Percentiles rank a stretch among this genome's conserved stretches.
Conservation (phyloP, 2,113 vertebrate genomes). For the Mesitornis unicolor region DNA sequence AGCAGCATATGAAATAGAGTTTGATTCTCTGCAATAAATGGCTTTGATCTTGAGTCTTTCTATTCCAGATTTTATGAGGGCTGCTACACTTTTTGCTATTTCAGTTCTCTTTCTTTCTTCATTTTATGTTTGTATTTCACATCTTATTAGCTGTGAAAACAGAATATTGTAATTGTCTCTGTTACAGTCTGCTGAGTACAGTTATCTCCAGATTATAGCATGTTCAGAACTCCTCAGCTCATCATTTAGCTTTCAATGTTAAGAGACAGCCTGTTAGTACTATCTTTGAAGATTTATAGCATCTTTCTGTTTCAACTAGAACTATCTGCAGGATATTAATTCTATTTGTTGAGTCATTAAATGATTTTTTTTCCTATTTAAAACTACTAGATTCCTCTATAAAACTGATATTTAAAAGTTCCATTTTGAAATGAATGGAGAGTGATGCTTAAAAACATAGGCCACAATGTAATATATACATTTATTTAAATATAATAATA, state of each 20-base stretch:
- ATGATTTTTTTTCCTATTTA: background rate
- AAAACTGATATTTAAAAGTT: background rate
- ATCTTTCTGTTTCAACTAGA: slow-evolving; percentile 5
- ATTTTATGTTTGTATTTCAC: background rate
- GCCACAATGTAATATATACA: background rate
- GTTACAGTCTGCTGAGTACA: background rate
- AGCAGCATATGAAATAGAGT: background rate
- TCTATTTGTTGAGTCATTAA: slow-evolving; percentile 10
- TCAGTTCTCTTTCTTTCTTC: background rate
- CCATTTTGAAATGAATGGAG: background rate
- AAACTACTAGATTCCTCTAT: background rate
- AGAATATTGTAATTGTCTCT: background rate
- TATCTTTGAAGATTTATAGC: background rate
- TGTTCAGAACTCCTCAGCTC: background rate
- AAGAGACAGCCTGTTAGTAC: background rate
- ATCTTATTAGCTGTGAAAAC: background rate
- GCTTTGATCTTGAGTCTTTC: background rate
- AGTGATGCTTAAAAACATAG: background rate
- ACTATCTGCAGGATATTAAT: slow-evolving; percentile 8
- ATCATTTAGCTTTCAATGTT: background rate
- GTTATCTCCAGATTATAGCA: slow-evolving; percentile 4
- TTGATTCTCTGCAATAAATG: background rate
- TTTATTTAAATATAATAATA: background rate
- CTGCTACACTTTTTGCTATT: background rate
- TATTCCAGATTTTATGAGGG: background rate